Conservation (phyloP, 2,797 vertebrate species). For the Leptoclinus maculatus region DNA sequence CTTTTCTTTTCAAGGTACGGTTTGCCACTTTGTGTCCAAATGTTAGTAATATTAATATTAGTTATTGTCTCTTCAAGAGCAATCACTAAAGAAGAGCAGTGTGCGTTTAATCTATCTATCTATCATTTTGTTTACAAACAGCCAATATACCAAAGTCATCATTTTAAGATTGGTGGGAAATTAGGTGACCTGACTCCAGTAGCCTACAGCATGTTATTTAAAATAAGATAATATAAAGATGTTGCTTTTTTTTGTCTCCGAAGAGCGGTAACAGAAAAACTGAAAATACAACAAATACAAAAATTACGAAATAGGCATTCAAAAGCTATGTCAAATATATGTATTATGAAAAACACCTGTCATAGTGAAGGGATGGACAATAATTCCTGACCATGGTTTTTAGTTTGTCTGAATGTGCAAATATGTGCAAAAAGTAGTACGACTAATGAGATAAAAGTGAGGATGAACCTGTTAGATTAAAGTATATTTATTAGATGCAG, state of each 20-base stretch:
- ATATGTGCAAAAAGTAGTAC: not conserved
- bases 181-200: not conserved
- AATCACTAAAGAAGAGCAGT: not conserved
- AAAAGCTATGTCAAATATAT: not conserved
- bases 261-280: not conserved
- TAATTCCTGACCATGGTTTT: too few species aligned
- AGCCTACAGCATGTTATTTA: not conserved
- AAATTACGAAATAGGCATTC: not conserved
- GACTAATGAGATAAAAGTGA: not conserved
- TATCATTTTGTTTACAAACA: not conserved
- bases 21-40: not conserved
- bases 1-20: not conserved
- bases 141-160: not conserved
- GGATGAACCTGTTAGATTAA: not conserved
- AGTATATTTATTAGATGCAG: too few species aligned
- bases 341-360: not conserved
- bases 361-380: not conserved
- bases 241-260: not conserved
- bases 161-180: not conserved
- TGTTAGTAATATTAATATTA: too few species aligned
- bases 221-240: not conserved
- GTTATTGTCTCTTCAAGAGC: not conserved
- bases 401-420: not conserved
- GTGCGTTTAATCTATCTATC: too few species aligned
- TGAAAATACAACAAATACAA: not conserved